phyloP scores from a whole-genome alignment of 2,888 invertebrate species.

The Euclidia mi region DNA sequence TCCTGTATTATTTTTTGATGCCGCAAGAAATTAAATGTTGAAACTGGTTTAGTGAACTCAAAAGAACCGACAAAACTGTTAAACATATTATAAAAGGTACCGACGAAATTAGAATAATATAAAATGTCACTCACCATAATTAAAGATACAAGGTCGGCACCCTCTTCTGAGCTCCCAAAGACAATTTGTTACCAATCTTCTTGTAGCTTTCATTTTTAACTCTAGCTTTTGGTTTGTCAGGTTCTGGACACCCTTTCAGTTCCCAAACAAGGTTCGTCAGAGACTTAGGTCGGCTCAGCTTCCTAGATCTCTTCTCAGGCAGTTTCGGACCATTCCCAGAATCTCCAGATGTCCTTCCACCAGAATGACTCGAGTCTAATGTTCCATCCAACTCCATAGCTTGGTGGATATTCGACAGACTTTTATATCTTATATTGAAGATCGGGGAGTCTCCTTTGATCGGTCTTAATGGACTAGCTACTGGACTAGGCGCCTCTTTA shows the following conservation, averaged over 20 bases:
- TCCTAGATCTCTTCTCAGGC: slow-evolving; percentile 95
- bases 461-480: slow-evolving; percentile 85
- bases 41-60: no score
- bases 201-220: slow-evolving; percentile 87
- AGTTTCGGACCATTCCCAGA: slow-evolving; percentile 94
- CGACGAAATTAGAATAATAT: not conserved
- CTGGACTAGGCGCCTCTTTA: slow-evolving; percentile 92
- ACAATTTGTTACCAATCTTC: slow-evolving; percentile 87
- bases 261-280: slow-evolving; percentile 97
- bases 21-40: no score
- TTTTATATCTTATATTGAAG: slow-evolving; percentile 93
- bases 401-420: slow-evolving; percentile 93
- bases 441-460: slow-evolving; percentile 93
- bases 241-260: slow-evolving; percentile 85
- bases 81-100: not conserved
- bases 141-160: slow-evolving; percentile 90
- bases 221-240: slow-evolving; percentile 86
- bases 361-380: slow-evolving; percentile 97
- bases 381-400: slow-evolving; percentile 95
- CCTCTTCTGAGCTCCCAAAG: slow-evolving; percentile 88
- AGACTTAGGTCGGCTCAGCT: slow-evolving; percentile 95
- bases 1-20: no score
- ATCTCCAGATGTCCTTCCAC: slow-evolving; percentile 96
- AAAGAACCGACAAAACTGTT: no score
- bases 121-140: slow-evolving; percentile 70